These are phyloP conservation scores for Sphenodon punctatus DNA, from an alignment of 2,797 vertebrate genomes.

Conservation along the genomic window DNA sequence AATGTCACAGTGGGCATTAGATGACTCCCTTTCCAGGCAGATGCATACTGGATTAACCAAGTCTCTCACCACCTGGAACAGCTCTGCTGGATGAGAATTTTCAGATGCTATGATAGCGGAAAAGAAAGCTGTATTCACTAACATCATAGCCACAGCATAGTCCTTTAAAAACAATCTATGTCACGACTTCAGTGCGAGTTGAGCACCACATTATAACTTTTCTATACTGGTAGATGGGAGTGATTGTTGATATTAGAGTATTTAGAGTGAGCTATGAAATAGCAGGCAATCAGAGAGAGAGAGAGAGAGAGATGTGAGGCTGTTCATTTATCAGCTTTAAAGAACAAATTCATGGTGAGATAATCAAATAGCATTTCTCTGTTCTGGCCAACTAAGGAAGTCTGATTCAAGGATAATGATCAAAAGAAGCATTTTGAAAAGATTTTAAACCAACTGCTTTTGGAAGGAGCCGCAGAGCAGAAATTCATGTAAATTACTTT, in stretches of 20 bases:
- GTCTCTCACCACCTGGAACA: no score
- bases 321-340: neutral
- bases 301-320: neutral
- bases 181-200: no score
- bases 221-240: neutral
- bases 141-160: no score
- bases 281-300: neutral
- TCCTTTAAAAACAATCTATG: no score
- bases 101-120: no score
- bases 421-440: neutral
- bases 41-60: no score
- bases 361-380: neutral
- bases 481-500: constrained; percentile 27
- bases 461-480: constrained; percentile 4
- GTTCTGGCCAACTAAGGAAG: constrained; percentile 9
- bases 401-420: constrained; percentile 4
- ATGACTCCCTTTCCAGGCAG: no score
- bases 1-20: no score
- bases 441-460: constrained; percentile 22
- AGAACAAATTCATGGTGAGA: constrained; percentile 4
- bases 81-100: no score
- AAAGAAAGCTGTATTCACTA: no score
- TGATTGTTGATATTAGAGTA: neutral
- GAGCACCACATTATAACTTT: no score
- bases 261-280: constrained; percentile 5